A percentile compares a stretch with the other conserved stretches of the same genome.
Conservation (phyloP, 2,797 vertebrate genomes). For the Vireo griseus region DNA sequence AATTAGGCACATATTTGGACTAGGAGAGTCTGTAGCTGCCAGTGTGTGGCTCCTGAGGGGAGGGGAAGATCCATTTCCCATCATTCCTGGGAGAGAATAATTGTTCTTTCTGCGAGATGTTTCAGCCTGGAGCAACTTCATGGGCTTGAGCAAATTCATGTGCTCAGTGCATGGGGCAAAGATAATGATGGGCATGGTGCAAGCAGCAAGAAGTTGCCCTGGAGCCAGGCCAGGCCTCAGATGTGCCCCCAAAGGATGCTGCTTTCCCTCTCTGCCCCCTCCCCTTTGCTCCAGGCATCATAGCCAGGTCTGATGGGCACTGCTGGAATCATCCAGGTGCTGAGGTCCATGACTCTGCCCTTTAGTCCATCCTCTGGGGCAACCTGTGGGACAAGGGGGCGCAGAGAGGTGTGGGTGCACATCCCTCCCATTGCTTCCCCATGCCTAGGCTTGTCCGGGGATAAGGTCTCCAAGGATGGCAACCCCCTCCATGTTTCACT, state of each 20-base stretch:
- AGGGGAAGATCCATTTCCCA: neutral
- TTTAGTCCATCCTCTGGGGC: fast-evolving
- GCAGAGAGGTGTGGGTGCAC: fast-evolving
- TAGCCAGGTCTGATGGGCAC: fast-evolving
- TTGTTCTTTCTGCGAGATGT: neutral
- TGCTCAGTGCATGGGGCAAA: fast-evolving
- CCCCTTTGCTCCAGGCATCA: neutral
- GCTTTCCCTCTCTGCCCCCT: neutral
- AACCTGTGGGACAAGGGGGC: neutral
- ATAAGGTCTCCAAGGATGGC: neutral
- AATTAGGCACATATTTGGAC: slow-evolving; percentile 53
- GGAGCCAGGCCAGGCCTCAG: neutral
- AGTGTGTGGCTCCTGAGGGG: neutral
- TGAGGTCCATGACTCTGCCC: neutral
- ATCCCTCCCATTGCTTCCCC: neutral
- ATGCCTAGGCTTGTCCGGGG: fast-evolving
- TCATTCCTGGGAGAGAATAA: neutral
- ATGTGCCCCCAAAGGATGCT: fast-evolving
- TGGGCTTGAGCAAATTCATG: neutral
- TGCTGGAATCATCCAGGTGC: neutral
- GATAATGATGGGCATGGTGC: fast-evolving
- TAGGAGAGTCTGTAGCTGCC: neutral
- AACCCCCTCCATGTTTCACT: fast-evolving
- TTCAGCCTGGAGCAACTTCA: neutral
- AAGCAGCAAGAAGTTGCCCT: neutral